These are phyloP conservation scores for Synodontis membranacea DNA, from an alignment of 2,113 vertebrate genomes.

Conservation along the genomic window DNA sequence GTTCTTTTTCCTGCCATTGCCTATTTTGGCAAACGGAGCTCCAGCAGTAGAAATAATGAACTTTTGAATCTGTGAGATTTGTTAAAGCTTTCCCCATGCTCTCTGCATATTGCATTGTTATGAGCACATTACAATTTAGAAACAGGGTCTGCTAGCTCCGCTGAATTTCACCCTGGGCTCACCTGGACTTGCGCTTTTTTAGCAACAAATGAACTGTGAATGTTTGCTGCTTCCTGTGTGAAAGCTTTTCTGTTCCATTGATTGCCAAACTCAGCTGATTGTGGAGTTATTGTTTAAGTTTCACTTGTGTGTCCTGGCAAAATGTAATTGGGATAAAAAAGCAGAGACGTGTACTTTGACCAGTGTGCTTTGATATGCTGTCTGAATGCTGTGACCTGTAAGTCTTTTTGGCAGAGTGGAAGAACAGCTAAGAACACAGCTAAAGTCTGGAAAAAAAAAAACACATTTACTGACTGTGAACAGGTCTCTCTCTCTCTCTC, in stretches of 20 bases:
- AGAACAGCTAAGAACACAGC: conserved; percentile 32
- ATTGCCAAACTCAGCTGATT: conserved; percentile 24
- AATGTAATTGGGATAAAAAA: conserved; percentile 17
- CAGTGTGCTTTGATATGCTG: conserved; percentile 41
- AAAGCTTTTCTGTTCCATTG: conserved; percentile 5
- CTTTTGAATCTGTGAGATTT: background rate
- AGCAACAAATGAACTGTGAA: background rate
- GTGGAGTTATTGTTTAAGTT: conserved; percentile 13
- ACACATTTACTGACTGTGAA: conserved; percentile 18
- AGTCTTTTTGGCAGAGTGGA: conserved; percentile 54
- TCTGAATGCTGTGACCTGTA: conserved; percentile 34
- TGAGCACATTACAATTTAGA: conserved; percentile 1
- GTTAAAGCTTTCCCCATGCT: conserved; percentile 21
- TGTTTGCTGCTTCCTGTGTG: background rate
- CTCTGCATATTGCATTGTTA: conserved; percentile 27
- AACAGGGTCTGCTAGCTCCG: conserved; percentile 9
- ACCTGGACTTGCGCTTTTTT: conserved; percentile 17
- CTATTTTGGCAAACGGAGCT: conserved; percentile 12
- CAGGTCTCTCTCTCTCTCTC: background rate
- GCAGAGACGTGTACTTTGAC: background rate
- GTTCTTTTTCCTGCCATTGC: background rate
- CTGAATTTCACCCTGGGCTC: conserved; percentile 21
- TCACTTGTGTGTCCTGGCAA: background rate
- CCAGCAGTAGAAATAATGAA: conserved; percentile 29
- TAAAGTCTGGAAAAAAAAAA: conserved; percentile 41